These are phyloP conservation scores for Brotula barbata DNA, from an alignment of 2,797 vertebrate species.

Conservation along the genomic window DNA sequence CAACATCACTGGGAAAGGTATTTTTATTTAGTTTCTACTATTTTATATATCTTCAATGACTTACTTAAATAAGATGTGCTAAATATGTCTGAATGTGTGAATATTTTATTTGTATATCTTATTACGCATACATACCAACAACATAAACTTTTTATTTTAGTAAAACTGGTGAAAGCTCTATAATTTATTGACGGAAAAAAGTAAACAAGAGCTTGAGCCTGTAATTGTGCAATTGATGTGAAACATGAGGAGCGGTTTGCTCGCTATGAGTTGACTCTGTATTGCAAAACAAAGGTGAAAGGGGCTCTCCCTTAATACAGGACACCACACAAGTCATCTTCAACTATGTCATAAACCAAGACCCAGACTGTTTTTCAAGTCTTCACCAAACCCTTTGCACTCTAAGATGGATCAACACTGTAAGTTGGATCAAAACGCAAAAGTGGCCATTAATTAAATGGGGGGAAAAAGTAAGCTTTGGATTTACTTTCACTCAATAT, in stretches of 20 bases:
- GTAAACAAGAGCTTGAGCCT: not conserved
- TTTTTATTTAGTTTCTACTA: too few species aligned
- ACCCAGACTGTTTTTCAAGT: conserved; percentile 41
- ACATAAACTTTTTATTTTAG: too few species aligned
- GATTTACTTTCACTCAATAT: conserved; percentile 6
- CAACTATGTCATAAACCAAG: conserved; percentile 32
- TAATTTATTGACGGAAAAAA: too few species aligned
- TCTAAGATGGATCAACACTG: too few species aligned
- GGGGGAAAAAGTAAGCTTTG: too few species aligned
- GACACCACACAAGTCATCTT: conserved; percentile 27
- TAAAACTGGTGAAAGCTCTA: too few species aligned
- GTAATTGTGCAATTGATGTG: conserved; percentile 44
- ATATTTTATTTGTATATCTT: too few species aligned
- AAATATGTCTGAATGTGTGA: too few species aligned
- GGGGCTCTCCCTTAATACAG: conserved; percentile 36
- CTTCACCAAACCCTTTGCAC: not conserved
- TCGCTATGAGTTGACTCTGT: conserved; percentile 54
- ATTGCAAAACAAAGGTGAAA: conserved; percentile 55
- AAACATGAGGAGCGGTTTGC: conserved; percentile 53
- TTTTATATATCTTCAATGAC: too few species aligned
- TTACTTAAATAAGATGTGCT: too few species aligned
- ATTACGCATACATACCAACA: too few species aligned
- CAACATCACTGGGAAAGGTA: too few species aligned
- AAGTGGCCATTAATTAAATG: not conserved
- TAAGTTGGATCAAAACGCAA: conserved; percentile 18